A percentile compares a stretch with the other conserved stretches of the same genome.
Evolutionary conservation across 2,888 invertebrate species (phyloP).

Genomic region (Philopedon plagiatum): DNA sequence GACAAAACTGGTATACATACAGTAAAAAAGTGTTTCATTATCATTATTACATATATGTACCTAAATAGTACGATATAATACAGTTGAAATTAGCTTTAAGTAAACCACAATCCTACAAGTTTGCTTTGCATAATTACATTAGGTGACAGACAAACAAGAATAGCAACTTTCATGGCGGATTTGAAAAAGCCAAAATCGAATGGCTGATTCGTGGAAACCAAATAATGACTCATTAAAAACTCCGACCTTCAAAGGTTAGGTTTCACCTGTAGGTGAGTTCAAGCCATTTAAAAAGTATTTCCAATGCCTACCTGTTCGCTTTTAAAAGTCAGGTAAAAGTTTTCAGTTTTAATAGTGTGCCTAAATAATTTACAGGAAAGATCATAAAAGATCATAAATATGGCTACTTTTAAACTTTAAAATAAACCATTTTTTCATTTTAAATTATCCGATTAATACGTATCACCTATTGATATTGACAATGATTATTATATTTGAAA

Average conservation of each 20-base stretch:
- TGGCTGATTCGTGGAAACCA: slow-evolving; percentile 6
- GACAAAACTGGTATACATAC: no score
- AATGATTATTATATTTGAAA: slow-evolving; percentile 5
- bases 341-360: not conserved
- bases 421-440: no score
- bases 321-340: slow-evolving; percentile 11
- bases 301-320: slow-evolving; percentile 1
- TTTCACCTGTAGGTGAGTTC: slow-evolving; percentile 14
- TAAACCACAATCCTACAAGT: no score
- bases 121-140: not conserved
- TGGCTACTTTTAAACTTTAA: no score
- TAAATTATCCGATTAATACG: not conserved
- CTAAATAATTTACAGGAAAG: not conserved
- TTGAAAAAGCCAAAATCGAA: not conserved
- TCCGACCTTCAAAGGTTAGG: slow-evolving; percentile 8
- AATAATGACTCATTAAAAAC: slow-evolving; percentile 2
- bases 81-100: no score
- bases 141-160: not conserved
- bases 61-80: no score
- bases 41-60: no score
- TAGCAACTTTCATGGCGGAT: not conserved
- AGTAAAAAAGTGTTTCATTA: no score
- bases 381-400: no score
- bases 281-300: not conserved
- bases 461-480: not conserved